Conservation (phyloP, 2,113 vertebrate species). For the Hylia prasina region DNA sequence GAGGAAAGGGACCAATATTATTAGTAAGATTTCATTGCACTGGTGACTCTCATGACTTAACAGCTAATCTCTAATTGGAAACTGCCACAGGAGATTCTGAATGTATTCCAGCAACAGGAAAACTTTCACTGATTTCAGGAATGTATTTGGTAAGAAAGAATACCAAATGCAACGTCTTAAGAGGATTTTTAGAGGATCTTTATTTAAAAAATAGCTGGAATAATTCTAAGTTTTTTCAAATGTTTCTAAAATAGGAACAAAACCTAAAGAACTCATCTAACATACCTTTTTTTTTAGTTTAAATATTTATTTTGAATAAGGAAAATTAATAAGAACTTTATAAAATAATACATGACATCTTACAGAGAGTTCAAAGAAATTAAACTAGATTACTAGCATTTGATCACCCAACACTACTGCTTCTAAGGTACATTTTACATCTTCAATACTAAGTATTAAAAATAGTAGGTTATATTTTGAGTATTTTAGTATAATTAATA, state of each 20-base stretch:
- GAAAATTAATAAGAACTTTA: neutral
- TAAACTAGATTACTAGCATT: neutral
- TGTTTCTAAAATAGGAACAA: neutral
- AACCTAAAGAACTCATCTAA: neutral
- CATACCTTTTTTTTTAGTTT: neutral
- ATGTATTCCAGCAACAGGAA: neutral
- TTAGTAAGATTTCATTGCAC: neutral
- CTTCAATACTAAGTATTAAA: neutral
- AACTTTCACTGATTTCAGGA: neutral
- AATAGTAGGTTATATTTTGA: neutral
- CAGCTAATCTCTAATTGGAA: neutral
- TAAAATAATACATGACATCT: neutral
- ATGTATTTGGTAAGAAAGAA: neutral
- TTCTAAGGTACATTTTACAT: neutral
- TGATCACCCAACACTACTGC: fast-evolving
- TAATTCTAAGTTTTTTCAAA: neutral
- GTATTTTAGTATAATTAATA: neutral
- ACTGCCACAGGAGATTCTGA: neutral
- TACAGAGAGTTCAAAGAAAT: neutral
- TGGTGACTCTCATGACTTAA: neutral
- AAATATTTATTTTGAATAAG: neutral
- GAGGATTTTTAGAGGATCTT: neutral
- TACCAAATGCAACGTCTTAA: neutral
- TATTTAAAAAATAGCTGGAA: neutral
- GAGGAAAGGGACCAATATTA: neutral